Evolutionary conservation across 2,888 invertebrate genomes (phyloP).

Genomic region (Trachelus troglodyta): DNA sequence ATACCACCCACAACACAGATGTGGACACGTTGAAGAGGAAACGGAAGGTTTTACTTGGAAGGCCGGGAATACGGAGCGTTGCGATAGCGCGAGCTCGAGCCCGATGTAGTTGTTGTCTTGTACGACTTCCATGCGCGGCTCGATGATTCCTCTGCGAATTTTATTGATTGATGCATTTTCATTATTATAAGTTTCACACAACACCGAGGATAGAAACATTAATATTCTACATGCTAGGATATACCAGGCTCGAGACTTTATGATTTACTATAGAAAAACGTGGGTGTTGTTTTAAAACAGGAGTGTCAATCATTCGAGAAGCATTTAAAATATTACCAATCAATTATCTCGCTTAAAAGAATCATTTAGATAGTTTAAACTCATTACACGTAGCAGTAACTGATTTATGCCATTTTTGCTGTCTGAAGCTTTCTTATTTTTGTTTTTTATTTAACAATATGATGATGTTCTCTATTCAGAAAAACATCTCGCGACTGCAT

Average conservation of each 20-base stretch:
- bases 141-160: slow-evolving; percentile 69
- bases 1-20: not conserved
- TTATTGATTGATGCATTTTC: slow-evolving; percentile 55
- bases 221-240: slow-evolving; percentile 10
- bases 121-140: slow-evolving; percentile 72
- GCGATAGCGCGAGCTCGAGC: slow-evolving; percentile 71
- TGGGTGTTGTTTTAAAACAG: not conserved
- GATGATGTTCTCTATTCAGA: not conserved
- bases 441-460: not conserved
- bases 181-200: slow-evolving; percentile 33
- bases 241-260: not conserved
- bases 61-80: slow-evolving; percentile 72
- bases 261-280: not conserved
- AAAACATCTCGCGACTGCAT: not conserved
- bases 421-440: not conserved
- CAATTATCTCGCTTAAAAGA: no score
- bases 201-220: slow-evolving; percentile 17
- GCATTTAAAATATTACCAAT: not conserved
- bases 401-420: not conserved
- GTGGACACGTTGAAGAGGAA: not conserved
- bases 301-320: not conserved
- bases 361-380: not conserved
- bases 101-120: slow-evolving; percentile 69
- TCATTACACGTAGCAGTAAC: not conserved
- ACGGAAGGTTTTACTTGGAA: slow-evolving; percentile 65